Evolutionary conservation across 2,797 vertebrate genomes (phyloP).

Genomic region (Microcaecilia unicolor): DNA sequence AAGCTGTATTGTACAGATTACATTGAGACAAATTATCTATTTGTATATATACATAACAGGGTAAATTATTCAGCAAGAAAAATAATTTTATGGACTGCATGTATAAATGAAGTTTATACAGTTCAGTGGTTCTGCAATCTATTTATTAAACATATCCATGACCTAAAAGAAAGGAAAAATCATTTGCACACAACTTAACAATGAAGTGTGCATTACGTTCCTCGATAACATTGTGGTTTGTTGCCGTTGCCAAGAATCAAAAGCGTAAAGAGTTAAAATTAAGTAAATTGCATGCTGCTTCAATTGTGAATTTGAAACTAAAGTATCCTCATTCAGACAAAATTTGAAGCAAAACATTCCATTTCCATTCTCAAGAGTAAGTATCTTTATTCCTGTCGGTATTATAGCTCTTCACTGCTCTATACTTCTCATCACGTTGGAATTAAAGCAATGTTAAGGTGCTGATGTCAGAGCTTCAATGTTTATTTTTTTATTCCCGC

Average conservation of each 20-base stretch:
- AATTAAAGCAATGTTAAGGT: constrained; percentile 99
- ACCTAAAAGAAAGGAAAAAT: constrained; percentile 95
- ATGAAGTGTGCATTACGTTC: constrained; percentile 91
- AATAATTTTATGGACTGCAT: constrained; percentile 99
- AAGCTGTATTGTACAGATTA: constrained; percentile 93
- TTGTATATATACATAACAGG: constrained; percentile 99
- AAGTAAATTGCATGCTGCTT: constrained; percentile 99
- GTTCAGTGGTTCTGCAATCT: constrained; percentile 98
- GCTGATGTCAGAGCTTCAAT: constrained; percentile 99
- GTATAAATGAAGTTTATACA: constrained; percentile 99
- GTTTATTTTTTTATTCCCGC: constrained; percentile 87
- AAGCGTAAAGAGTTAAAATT: constrained; percentile 70
- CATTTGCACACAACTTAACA: constrained; percentile 88
- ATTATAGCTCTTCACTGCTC: constrained; percentile 98
- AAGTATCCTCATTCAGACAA: constrained; percentile 86
- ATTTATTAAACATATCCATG: constrained; percentile 99
- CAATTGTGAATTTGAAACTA: constrained; percentile 94
- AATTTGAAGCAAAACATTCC: constrained; percentile 91
- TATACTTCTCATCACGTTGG: constrained; percentile 96
- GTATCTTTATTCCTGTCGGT: constrained; percentile 91
- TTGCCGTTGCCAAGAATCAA: constrained; percentile 97
- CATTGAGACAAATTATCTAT: constrained; percentile 99
- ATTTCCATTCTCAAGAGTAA: constrained; percentile 96
- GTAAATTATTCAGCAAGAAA: constrained; percentile 99
- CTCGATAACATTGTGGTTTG: constrained; percentile 94